A percentile compares a stretch with the other conserved stretches of the same genome.
These are phyloP conservation scores for Heterodera filipjevi DNA, from an alignment of 2,888 invertebrate genomes.

Conservation along the genomic window DNA sequence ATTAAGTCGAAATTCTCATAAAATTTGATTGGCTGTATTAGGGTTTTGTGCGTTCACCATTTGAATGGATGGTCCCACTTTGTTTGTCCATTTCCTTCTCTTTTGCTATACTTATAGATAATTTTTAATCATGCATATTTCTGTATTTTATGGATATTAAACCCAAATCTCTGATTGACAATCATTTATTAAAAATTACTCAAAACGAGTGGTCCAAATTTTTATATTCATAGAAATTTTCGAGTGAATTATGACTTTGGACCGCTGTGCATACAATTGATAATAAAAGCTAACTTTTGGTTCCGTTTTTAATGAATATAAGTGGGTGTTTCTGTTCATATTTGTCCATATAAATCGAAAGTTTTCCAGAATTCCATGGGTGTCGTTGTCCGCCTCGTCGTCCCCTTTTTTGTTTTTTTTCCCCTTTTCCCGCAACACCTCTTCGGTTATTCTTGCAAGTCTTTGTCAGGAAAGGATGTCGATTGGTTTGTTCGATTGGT, in stretches of 20 bases:
- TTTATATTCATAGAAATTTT: background rate
- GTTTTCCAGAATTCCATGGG: background rate
- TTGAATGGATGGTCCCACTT: background rate
- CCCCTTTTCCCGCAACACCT: background rate
- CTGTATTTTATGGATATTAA: background rate
- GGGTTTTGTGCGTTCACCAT: background rate
- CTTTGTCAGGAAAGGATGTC: constrained; percentile 28
- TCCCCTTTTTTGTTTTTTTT: background rate
- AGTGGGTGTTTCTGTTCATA: background rate
- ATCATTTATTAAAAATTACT: background rate
- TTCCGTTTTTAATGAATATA: background rate
- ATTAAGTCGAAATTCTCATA: too few species aligned
- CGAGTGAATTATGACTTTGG: background rate
- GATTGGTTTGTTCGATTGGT: constrained; percentile 28
- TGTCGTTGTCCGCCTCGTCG: background rate
- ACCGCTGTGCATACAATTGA: background rate
- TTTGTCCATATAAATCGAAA: background rate
- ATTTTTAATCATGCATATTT: background rate
- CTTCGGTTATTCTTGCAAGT: constrained; percentile 32
- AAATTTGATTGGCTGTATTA: background rate
- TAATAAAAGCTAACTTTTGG: background rate
- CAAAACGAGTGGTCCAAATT: background rate
- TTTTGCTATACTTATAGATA: background rate
- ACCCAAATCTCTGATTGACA: background rate
- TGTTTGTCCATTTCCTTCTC: background rate